These are phyloP conservation scores for Gymnorhina tibicen DNA, from an alignment of 2,113 vertebrate genomes.

Conservation along the genomic window DNA sequence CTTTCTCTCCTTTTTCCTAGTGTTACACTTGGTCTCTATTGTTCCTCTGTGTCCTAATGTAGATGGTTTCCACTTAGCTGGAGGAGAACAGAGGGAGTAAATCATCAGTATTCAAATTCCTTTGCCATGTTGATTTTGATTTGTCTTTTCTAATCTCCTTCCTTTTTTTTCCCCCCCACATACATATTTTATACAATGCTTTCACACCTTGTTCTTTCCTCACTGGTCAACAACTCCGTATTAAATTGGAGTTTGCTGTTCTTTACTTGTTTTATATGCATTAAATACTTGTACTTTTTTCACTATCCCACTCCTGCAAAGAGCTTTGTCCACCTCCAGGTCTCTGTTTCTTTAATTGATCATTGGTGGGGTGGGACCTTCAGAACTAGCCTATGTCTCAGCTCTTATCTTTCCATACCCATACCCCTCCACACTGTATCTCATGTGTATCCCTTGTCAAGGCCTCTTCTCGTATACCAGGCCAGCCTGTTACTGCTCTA, in stretches of 20 bases:
- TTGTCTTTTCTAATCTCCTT: neutral
- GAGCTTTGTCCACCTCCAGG: neutral
- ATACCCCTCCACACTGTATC: neutral
- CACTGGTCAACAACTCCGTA: neutral
- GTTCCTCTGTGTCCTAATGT: neutral
- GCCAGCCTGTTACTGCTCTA: neutral
- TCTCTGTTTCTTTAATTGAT: neutral
- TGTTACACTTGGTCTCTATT: neutral
- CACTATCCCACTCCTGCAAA: neutral
- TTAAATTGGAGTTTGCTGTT: neutral
- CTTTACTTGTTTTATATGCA: neutral
- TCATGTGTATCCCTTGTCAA: neutral
- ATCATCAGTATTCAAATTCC: neutral
- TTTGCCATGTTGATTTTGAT: neutral
- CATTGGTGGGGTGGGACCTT: neutral
- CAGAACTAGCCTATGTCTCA: neutral
- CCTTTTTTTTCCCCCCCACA: fast-evolving
- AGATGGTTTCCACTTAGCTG: neutral
- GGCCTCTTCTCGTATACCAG: neutral
- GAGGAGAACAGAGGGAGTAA: neutral
- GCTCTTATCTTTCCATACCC: neutral
- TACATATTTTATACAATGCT: neutral
- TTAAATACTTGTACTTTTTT: neutral
- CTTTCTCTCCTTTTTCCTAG: neutral
- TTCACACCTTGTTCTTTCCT: neutral